phyloP scores from a whole-genome alignment of 2,113 vertebrate genomes.

The Clarias magur region DNA sequence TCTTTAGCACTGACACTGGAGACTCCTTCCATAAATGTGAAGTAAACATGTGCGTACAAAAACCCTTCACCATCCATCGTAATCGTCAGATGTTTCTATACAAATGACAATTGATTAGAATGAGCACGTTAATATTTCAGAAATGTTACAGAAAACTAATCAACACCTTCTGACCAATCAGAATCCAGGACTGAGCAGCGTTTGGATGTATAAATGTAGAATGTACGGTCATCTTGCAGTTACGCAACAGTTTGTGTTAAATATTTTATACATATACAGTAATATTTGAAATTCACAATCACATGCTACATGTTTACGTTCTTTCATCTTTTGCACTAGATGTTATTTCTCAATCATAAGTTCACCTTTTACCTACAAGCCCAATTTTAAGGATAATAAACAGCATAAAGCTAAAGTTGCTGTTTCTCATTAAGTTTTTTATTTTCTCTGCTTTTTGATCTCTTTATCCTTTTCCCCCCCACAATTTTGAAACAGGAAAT shows the following conservation, averaged over 20 bases:
- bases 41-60: background rate
- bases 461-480: no score
- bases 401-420: background rate
- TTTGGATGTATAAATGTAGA: background rate
- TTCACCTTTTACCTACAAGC: background rate
- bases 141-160: background rate
- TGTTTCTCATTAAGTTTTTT: background rate
- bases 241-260: background rate
- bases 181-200: background rate
- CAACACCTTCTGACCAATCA: slow-evolving; percentile 1
- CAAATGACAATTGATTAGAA: background rate
- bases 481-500: background rate
- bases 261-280: background rate
- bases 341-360: background rate
- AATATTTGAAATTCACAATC: background rate
- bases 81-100: background rate
- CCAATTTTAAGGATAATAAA: background rate
- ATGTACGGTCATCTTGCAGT: background rate
- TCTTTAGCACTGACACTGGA: background rate
- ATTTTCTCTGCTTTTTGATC: background rate
- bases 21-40: background rate
- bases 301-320: background rate
- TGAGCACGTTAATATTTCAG: background rate
- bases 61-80: background rate
- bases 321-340: background rate